Percentiles rank a stretch among this genome's conserved stretches.
phyloP scores from a whole-genome alignment of 2,113 vertebrate genomes.

The Pycnonotus jocosus region DNA sequence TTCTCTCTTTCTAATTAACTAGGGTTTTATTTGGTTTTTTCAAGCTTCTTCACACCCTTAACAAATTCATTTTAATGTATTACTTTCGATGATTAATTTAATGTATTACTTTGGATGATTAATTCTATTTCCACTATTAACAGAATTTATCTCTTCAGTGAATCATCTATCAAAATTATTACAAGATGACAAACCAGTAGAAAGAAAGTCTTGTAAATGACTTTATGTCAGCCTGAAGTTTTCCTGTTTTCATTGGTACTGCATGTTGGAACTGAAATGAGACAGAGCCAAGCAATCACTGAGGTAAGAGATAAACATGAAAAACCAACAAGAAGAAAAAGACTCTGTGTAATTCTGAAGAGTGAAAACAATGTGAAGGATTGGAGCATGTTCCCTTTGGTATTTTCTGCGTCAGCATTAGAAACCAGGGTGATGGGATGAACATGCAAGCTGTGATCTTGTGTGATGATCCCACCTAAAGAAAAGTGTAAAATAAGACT shows the following conservation, averaged over 20 bases:
- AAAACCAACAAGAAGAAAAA: neutral
- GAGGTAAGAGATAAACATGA: neutral
- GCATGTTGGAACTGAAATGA: neutral
- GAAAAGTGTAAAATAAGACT: neutral
- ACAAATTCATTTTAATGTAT: neutral
- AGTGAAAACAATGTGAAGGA: neutral
- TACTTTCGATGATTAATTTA: neutral
- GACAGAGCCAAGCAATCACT: neutral
- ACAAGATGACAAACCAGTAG: neutral
- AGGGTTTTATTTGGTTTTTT: neutral
- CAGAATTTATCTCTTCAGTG: neutral
- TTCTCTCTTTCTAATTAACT: neutral
- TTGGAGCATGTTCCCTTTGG: neutral
- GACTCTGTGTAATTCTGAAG: neutral
- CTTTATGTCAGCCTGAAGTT: neutral
- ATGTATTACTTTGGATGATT: neutral
- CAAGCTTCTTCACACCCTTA: neutral
- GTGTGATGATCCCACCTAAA: neutral
- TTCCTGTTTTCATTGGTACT: neutral
- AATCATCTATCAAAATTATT: neutral
- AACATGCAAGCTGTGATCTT: neutral
- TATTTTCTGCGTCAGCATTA: fast-evolving
- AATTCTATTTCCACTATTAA: neutral
- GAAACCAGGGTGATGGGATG: neutral
- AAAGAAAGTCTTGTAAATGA: neutral